These are phyloP conservation scores for Coleophora deauratella DNA, from an alignment of 2,888 invertebrate genomes.

Conservation along the genomic window DNA sequence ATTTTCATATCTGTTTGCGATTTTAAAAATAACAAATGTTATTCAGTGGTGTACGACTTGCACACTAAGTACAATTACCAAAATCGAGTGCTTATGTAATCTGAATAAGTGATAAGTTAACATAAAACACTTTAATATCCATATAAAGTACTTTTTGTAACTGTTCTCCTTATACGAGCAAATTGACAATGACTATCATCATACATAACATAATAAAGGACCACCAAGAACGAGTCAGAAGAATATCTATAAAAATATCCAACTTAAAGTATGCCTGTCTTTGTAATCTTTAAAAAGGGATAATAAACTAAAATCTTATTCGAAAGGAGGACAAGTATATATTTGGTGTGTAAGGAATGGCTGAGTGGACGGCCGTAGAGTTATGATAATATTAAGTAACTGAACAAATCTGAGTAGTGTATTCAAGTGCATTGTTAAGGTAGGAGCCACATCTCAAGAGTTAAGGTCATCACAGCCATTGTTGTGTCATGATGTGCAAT, in stretches of 20 bases:
- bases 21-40: too few species aligned
- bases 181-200: slow-evolving; percentile 6
- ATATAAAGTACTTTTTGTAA: too few species aligned
- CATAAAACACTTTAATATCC: too few species aligned
- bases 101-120: too few species aligned
- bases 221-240: slow-evolving; percentile 31
- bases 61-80: too few species aligned
- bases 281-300: slow-evolving; percentile 5
- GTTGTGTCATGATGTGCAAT: slow-evolving; percentile 54
- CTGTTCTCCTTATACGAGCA: too few species aligned
- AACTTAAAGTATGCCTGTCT: slow-evolving; percentile 13
- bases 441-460: slow-evolving; percentile 34
- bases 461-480: slow-evolving; percentile 62
- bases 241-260: slow-evolving; percentile 23
- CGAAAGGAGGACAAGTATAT: background rate
- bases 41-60: too few species aligned
- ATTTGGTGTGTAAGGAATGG: background rate
- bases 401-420: slow-evolving; percentile 33
- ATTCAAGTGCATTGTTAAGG: slow-evolving; percentile 23
- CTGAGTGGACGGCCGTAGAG: background rate
- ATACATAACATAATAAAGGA: slow-evolving; percentile 25
- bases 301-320: background rate
- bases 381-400: slow-evolving; percentile 11
- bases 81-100: too few species aligned
- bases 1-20: too few species aligned